Base-by-base conservation (phyloP, 2,797 vertebrate species). In the Cirrhinus molitorella region DNA sequence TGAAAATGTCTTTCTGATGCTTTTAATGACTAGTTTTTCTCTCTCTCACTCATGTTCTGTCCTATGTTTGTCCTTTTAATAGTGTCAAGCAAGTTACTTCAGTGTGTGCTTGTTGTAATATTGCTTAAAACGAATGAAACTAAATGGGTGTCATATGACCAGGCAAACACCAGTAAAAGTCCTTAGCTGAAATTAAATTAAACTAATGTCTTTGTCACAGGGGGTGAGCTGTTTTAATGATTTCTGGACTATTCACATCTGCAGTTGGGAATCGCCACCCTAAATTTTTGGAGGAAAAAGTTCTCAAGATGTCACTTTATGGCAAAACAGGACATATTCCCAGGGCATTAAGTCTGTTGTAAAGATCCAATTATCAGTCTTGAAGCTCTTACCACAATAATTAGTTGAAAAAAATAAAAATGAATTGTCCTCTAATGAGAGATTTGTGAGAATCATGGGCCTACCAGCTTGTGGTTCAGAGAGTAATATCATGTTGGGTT, bases 281-380 rank as follows among this genome's bases (percentile, higher is more conserved):
- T 37, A 65, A 21, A 25, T 66, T 51, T 65, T 83, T 76, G 57
- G 88, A 74, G 31, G 74, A 88, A 86, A 83, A 90, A 63, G 47
- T 82, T 73, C 66, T 81, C 43, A 23, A 72, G 5, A 63, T 66
- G 80, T 21, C 55, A 21, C 45, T 65, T 81, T 49, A 19, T 72
- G 19, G 9, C 28, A 59, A 31, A 80, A 66, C 43, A 10, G 3
- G 34, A 66, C 34, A 70, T 19, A 40, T 25, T 66, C 23, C 5
- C 23, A 74, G 25, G 80, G 68, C 49, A 82, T 59, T 66, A 21
- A 66, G n/a, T 55, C 23, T 71, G 34, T 59, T 57, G 25, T 43
- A 23, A 47, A 34, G 40, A 71, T 66, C 13, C 12, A 31, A n/a
- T 4, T 13, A 28, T 57, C 34, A 57, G 4, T 45, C 16, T 23